Conservation (phyloP, 2,797 vertebrate species). For the Fistularia tabacaria region DNA sequence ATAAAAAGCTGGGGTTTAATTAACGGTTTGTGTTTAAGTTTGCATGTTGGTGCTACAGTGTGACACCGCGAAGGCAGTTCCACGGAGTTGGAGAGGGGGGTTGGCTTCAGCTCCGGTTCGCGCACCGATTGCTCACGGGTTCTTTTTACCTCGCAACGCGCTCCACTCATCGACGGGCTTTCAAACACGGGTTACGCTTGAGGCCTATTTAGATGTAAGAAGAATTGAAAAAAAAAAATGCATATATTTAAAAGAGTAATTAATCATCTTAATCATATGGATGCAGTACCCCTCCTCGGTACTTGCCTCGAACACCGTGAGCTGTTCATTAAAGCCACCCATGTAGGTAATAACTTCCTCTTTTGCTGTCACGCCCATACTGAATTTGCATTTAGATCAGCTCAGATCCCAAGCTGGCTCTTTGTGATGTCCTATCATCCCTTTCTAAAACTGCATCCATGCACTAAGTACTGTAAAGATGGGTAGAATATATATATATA, state of each 20-base stretch:
- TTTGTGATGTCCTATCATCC: slow-evolving; percentile 62
- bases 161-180: no score
- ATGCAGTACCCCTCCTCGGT: slow-evolving; percentile 61
- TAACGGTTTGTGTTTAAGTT: no score
- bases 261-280: slow-evolving; percentile 73
- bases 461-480: slow-evolving; percentile 5
- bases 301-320: slow-evolving; percentile 58
- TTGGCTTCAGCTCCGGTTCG: no score
- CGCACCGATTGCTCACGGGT: no score
- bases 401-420: slow-evolving; percentile 59
- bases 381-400: slow-evolving; percentile 74
- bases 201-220: slow-evolving; percentile 28
- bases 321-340: slow-evolving; percentile 74
- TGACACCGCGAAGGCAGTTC: no score
- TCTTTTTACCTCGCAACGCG: neutral
- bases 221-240: slow-evolving; percentile 14
- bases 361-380: slow-evolving; percentile 50
- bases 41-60: no score
- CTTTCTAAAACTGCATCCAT: slow-evolving; percentile 29
- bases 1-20: no score
- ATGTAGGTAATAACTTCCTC: slow-evolving; percentile 74
- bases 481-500: no score
- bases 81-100: no score
- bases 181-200: slow-evolving; percentile 14
- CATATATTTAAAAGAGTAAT: slow-evolving; percentile 65